Conservation (phyloP, 2,888 invertebrate species). For the Drosophila ezoana region DNA sequence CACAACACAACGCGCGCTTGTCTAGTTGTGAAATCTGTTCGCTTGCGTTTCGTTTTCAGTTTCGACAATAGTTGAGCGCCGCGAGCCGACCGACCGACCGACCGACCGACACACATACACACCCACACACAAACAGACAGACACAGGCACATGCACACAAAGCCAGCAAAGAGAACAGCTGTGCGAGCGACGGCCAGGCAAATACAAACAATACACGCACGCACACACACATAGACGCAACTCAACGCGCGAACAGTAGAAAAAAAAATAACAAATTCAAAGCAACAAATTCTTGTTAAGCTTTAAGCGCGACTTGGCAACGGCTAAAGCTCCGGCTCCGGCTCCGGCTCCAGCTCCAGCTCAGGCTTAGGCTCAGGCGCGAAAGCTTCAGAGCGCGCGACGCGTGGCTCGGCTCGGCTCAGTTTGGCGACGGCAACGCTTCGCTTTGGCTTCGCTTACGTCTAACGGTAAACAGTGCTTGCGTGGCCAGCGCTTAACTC, state of each 20-base stretch:
- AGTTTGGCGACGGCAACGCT: constrained; percentile 8
- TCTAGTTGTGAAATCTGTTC: constrained; percentile 85
- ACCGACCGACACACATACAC: constrained; percentile 12
- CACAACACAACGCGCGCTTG: constrained; percentile 84
- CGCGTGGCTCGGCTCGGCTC: constrained; percentile 3
- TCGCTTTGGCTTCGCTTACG: constrained; percentile 18
- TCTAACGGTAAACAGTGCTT: constrained; percentile 51
- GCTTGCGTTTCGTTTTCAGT: constrained; percentile 82
- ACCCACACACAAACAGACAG: constrained; percentile 9
- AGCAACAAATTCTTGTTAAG: background rate
- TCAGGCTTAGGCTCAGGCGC: constrained; percentile 29
- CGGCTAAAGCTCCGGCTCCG: constrained; percentile 20
- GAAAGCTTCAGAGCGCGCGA: constrained; percentile 40
- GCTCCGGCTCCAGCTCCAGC: background rate
- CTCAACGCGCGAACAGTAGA: constrained; percentile 5
- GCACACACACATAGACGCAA: constrained; percentile 8
- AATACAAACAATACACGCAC: constrained; percentile 18
- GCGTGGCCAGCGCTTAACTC: constrained; percentile 44
- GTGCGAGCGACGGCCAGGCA: constrained; percentile 24
- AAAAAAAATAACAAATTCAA: constrained; percentile 1
- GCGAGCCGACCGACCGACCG: constrained; percentile 15
- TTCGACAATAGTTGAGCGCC: constrained; percentile 67
- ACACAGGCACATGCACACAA: constrained; percentile 11
- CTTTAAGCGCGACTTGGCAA: constrained; percentile 42
- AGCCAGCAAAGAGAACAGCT: constrained; percentile 32